Base-by-base conservation (phyloP, 1,140 invertebrate genomes). In the Acarapis woodi region DNA sequence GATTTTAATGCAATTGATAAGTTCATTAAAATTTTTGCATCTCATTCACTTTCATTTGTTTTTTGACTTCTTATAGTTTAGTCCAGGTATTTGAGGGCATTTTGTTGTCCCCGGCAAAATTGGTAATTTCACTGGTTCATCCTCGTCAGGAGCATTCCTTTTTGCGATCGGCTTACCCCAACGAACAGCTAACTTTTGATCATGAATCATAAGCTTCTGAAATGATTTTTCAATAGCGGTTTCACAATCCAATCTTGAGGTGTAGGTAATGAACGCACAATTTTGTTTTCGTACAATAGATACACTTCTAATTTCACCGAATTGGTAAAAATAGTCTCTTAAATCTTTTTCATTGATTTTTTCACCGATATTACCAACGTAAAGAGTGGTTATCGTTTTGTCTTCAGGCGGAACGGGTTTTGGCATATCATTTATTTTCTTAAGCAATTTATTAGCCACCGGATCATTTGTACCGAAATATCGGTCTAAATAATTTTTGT, bases 381-480 rank as follows among this genome's bases (percentile, higher is more conserved):
- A 97, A 1, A 99, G 54, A 4, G 93, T 97, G 0, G 88, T 94
- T 6, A 99, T 90, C 15, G 72, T 73, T 49, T 73, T 74, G 50
- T 99, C 93, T 53, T 94, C 87, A 0, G 90, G 90, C 1, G 83
- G 70, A 34, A 87, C 79, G 9, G 97, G 55, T 35, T 78, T 80
- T 0, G 90, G 90, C 71, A 97, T 75, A 2, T 77, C 73, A 10
- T 76, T 8, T 4, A 78, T 82, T 44, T 87, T 60, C 40, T 78
- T 71, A 61, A 99, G 70, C 18, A 99, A 58, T 54, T 99, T 99
- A 47, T 96, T 83, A 31, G 93, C 93, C 3, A 97, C 88, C 2
- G 90, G 93, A 63, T 99, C 93, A 58, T 97, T 96, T 0, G 78
- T 72, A 30, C 93, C 93, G 60, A 96, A 97, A 52, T 93, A 99